Evolutionary conservation across 2,888 invertebrate species (phyloP).

Genomic region (Polyommatus iphigenia): DNA sequence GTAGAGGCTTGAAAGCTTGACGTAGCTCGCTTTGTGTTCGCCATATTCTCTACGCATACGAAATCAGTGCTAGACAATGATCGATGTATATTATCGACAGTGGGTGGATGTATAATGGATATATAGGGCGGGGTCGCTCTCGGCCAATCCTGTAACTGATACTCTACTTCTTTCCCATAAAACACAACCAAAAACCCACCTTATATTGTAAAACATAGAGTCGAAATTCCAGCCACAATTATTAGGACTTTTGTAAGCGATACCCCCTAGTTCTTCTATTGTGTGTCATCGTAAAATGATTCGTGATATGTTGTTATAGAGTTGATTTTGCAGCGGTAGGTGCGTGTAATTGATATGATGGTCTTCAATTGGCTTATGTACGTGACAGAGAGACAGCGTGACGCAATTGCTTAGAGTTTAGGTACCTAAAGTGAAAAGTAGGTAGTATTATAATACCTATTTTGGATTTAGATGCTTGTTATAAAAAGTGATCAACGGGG

Average conservation of each 20-base stretch:
- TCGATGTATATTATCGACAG: constrained; percentile 38
- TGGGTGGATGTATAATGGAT: constrained; percentile 65
- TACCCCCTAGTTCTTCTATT: constrained; percentile 69
- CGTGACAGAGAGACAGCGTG: constrained; percentile 33
- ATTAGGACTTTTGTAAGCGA: constrained; percentile 62
- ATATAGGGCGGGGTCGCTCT: constrained; percentile 69
- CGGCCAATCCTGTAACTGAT: constrained; percentile 79
- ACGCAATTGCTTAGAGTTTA: constrained; percentile 13
- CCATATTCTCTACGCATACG: neutral
- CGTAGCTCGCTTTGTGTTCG: neutral
- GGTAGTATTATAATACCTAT: neutral
- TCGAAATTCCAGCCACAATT: constrained; percentile 43
- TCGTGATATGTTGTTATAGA: constrained; percentile 41
- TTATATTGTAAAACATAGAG: constrained; percentile 39
- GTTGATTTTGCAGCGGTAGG: constrained; percentile 43
- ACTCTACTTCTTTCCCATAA: constrained; percentile 68
- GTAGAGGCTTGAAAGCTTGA: neutral
- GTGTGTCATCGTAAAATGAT: constrained; percentile 43
- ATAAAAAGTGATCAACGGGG: neutral
- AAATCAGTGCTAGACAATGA: constrained; percentile 17
- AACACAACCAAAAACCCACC: constrained; percentile 45
- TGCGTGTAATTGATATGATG: constrained; percentile 66
- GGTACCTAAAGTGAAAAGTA: neutral
- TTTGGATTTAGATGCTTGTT: neutral
- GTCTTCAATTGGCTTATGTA: constrained; percentile 50